Evolutionary conservation across 1,140 invertebrate species (phyloP), one percentile per base, ranked within the genome.

Genomic region (Drosophila lacertosa): DNA sequence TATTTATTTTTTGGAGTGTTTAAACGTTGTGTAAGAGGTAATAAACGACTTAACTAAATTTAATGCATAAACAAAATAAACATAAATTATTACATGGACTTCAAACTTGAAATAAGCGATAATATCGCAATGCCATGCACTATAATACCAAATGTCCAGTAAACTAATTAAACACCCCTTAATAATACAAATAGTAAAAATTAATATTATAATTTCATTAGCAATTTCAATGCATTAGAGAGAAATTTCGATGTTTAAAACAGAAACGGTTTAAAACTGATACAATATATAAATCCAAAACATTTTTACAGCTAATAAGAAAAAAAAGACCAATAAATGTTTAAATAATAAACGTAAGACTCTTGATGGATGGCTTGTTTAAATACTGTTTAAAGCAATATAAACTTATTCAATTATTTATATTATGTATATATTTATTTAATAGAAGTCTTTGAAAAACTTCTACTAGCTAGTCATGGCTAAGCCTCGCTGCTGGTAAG

Each of bases 1-100:
- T 65, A 88, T 88, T 88, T 88, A 88, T 88, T 88, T 88, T 88
- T 88, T 88, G 82, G 82, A 88, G 77, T 88, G 82, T 88, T 88
- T 88, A 88, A 86, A 88, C 63, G 82, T 88, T 88, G 83, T 88
- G 83, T 81, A 82, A 72, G 60, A 74, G 80, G 72, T 86, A 84
- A 50, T 26, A 72, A 58, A 50, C 24, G 42, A 62, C 15, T 33
- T 42, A 72, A 68, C 35, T 66, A 65, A 78, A 59, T 51, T 47
- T 71, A 79, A 67, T 62, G 35, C 26, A 69, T 65, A 67, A 59
- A 42, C 33, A 50, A 60, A 40, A 22, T 11, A 11, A n/a, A 18
- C 60, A 69, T 63, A 68, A 58, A 75, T 68, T 64, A 75, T 68
- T 64, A 73, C 72, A 59, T 80, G 67, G 67, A 55, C 35, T 24